phyloP scores from a whole-genome alignment of 2,797 vertebrate genomes.

The Acanthiza pusilla region DNA sequence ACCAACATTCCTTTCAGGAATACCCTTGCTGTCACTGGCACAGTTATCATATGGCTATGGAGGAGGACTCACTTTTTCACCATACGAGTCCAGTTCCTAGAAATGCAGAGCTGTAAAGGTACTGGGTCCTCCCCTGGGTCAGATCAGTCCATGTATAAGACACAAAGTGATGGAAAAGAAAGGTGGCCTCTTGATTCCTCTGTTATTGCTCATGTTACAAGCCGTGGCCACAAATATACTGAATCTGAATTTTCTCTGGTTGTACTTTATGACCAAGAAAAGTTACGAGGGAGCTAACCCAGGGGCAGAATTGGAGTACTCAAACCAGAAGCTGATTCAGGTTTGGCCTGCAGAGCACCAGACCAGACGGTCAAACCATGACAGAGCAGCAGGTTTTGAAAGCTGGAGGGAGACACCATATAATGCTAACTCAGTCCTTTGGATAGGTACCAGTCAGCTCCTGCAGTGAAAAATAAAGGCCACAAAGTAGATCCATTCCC shows the following conservation, averaged over 20 bases:
- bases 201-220: background rate
- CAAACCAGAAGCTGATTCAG: background rate
- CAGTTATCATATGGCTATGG: background rate
- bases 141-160: background rate
- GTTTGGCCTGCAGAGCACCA: background rate
- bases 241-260: background rate
- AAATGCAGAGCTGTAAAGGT: background rate
- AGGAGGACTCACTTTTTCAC: background rate
- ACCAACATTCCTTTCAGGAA: background rate
- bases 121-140: background rate
- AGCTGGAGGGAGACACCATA: background rate
- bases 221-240: background rate
- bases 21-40: background rate
- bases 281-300: background rate
- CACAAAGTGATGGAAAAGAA: background rate
- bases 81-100: background rate
- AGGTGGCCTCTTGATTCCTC: background rate
- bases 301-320: background rate
- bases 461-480: background rate
- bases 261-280: background rate
- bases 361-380: background rate
- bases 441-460: background rate
- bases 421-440: background rate
- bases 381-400: background rate
- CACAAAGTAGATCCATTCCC: background rate